Conservation (phyloP, 2,113 vertebrate genomes). For the Sciurus niger region DNA sequence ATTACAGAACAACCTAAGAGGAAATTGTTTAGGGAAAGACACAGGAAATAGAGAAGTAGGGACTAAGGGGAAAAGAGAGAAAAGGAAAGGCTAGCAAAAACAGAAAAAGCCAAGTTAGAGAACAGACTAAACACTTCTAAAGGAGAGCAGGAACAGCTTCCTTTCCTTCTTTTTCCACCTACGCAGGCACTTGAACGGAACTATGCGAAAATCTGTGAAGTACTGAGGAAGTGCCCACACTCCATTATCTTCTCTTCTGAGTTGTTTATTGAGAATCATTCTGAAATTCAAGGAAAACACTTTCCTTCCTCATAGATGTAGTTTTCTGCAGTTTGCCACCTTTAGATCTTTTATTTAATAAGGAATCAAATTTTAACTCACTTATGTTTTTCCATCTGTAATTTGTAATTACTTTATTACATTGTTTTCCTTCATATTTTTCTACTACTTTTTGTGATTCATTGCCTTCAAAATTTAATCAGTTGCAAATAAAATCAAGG, state of each 20-base stretch:
- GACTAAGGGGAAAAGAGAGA: not conserved
- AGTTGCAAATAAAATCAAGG: not conserved
- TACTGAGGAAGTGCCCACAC: not conserved
- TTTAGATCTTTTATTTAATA: conserved; percentile 3
- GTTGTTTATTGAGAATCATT: conserved; percentile 52
- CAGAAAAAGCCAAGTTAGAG: not conserved
- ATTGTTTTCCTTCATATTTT: not conserved
- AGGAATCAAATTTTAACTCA: not conserved
- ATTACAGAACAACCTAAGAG: not conserved
- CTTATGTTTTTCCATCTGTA: not conserved
- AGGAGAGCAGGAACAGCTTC: not conserved
- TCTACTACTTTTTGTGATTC: not conserved
- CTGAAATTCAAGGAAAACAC: conserved; percentile 38
- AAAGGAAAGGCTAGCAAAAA: not conserved
- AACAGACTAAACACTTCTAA: not conserved
- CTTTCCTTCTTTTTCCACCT: not conserved
- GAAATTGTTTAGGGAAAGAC: not conserved
- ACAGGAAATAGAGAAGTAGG: not conserved
- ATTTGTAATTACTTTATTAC: conserved; percentile 43
- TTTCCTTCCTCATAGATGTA: not conserved
- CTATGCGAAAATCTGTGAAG: conserved; percentile 14
- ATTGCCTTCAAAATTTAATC: not conserved
- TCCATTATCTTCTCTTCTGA: not conserved
- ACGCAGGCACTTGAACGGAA: not conserved
- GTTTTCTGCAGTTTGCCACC: not conserved